phyloP scores from a whole-genome alignment of 2,797 vertebrate genomes.

The Nyctibius grandis region DNA sequence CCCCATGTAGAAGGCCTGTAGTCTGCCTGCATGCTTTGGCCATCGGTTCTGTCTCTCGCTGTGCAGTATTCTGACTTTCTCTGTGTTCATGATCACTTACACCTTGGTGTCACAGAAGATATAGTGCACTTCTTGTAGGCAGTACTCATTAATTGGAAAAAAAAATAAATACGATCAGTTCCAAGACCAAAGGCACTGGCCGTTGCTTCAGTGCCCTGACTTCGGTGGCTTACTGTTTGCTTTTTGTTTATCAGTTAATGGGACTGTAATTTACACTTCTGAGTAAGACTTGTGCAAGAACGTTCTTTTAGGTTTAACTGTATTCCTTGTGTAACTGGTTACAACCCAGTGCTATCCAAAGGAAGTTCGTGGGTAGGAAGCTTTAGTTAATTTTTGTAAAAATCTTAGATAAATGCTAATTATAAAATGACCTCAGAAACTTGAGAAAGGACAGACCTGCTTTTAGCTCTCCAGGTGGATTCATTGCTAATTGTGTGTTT shows the following conservation, averaged over 20 bases:
- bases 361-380: slow-evolving; percentile 11
- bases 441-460: slow-evolving; percentile 36
- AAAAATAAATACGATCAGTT: neutral
- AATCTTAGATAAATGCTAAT: slow-evolving; percentile 30
- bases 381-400: neutral
- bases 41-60: neutral
- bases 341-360: neutral
- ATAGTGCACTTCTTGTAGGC: neutral
- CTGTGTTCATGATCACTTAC: neutral
- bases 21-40: neutral
- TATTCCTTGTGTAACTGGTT: neutral
- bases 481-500: slow-evolving; percentile 26
- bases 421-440: slow-evolving; percentile 54
- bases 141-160: neutral
- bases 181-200: neutral
- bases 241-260: neutral
- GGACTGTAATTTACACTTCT: neutral
- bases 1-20: neutral
- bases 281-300: neutral
- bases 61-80: neutral
- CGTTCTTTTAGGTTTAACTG: neutral
- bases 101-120: neutral
- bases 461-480: slow-evolving; percentile 54
- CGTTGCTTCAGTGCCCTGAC: neutral
- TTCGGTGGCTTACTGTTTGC: neutral